Conservation (phyloP, 2,797 vertebrate species). For the Chromobotia macracanthus region DNA sequence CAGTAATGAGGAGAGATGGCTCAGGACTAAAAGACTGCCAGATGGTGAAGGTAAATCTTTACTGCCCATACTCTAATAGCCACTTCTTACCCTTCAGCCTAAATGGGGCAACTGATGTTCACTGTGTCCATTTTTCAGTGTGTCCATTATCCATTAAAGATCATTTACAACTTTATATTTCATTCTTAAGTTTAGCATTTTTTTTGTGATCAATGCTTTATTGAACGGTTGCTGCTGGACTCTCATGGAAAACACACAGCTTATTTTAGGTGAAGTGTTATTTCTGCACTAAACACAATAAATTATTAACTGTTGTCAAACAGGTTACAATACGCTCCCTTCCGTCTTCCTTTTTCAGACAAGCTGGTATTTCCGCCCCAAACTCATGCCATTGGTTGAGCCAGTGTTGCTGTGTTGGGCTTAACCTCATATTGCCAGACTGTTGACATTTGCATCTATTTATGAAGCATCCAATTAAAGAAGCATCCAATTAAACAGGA, state of each 20-base stretch:
- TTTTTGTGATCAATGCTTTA: slow-evolving; percentile 35
- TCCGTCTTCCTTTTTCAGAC: not conserved
- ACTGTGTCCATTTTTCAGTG: slow-evolving; percentile 58
- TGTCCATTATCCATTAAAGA: slow-evolving; percentile 55
- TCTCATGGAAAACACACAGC: slow-evolving; percentile 7
- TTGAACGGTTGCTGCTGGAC: slow-evolving; percentile 15
- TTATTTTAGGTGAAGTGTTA: slow-evolving; percentile 9
- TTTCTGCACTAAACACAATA: slow-evolving; percentile 8
- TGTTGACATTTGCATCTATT: not conserved
- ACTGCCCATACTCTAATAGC: slow-evolving; percentile 67
- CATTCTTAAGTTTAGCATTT: slow-evolving; percentile 33
- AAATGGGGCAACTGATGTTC: slow-evolving; percentile 64
- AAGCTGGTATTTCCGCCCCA: not conserved
- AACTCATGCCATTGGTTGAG: not conserved
- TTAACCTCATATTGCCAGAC: not conserved
- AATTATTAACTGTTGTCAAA: not conserved
- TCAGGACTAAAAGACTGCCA: slow-evolving; percentile 73
- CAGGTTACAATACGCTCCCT: not conserved
- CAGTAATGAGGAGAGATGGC: slow-evolving; percentile 72
- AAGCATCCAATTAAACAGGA: too few species aligned
- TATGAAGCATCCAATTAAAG: too few species aligned
- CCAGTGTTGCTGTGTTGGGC: not conserved
- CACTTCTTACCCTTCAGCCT: slow-evolving; percentile 64
- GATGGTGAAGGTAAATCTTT: slow-evolving; percentile 78
- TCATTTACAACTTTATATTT: slow-evolving; percentile 53